Percentiles rank a stretch among this genome's conserved stretches.
Conservation (phyloP, 2,888 invertebrate species). For the Mactromeris polynyma region DNA sequence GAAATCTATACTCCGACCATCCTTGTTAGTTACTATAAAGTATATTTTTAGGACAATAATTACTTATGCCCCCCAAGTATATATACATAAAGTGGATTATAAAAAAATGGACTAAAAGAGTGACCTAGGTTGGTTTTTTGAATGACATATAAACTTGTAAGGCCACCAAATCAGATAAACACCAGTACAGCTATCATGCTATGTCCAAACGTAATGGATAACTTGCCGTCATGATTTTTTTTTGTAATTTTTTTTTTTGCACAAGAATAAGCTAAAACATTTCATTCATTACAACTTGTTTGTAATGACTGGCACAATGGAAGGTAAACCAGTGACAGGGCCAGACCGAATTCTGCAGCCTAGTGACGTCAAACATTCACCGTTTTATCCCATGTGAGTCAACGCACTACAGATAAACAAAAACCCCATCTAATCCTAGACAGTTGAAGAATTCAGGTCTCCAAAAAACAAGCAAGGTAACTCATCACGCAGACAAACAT, state of each 20-base stretch:
- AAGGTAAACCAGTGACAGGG: background rate
- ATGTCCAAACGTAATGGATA: conserved; percentile 12
- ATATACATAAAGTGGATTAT: background rate
- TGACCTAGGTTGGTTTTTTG: background rate
- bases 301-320: conserved; percentile 10
- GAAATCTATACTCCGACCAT: too few relatives aligned
- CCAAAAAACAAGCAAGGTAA: conserved; percentile 1
- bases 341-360: background rate
- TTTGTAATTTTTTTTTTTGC: background rate
- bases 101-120: background rate
- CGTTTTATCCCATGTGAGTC: background rate
- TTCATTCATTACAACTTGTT: background rate
- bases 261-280: background rate
- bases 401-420: background rate
- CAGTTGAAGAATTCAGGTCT: conserved; percentile 1
- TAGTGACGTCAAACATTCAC: background rate
- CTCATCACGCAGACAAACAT: background rate
- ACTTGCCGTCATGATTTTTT: background rate
- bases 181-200: background rate
- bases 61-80: background rate
- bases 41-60: background rate
- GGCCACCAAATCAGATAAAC: background rate
- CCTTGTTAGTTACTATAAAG: too few relatives aligned
- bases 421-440: background rate
- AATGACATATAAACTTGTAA: background rate